phyloP scores from a whole-genome alignment of 2,888 invertebrate genomes.

The Cremastobaeus sp. region DNA sequence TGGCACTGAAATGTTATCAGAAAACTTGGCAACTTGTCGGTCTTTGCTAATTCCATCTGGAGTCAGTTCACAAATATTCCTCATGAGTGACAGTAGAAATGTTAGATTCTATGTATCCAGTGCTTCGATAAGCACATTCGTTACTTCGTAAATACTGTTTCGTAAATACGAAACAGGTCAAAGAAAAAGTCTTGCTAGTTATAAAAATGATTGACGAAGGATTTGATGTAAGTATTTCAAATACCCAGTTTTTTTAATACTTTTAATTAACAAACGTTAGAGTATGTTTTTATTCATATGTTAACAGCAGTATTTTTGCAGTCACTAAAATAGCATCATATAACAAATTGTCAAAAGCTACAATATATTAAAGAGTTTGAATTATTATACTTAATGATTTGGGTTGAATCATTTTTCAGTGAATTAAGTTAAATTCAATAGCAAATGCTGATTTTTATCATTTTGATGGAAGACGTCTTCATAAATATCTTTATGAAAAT shows the following conservation, averaged over 20 bases:
- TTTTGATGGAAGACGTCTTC: no score
- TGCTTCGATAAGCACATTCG: neutral
- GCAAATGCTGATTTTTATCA: no score
- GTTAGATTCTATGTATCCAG: neutral
- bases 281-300: neutral
- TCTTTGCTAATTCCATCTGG: constrained; percentile 59
- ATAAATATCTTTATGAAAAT: no score
- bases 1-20: constrained; percentile 73
- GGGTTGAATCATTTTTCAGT: no score
- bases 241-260: constrained; percentile 37
- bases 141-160: neutral
- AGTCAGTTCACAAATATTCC: constrained; percentile 66
- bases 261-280: constrained; percentile 23
- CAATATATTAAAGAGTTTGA: no score
- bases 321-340: no score
- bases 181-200: no score
- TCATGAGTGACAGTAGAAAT: constrained; percentile 62
- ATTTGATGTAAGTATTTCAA: constrained; percentile 74
- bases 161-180: no score
- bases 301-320: constrained; percentile 50
- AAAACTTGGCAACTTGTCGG: constrained; percentile 60
- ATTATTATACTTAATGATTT: no score
- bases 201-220: constrained; percentile 75
- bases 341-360: no score
- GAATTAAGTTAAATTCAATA: no score